A percentile compares a stretch with the other conserved stretches of the same genome.
These are phyloP conservation scores for Phanerotoma sp. DNA, from an alignment of 2,888 invertebrate genomes.

Conservation along the genomic window DNA sequence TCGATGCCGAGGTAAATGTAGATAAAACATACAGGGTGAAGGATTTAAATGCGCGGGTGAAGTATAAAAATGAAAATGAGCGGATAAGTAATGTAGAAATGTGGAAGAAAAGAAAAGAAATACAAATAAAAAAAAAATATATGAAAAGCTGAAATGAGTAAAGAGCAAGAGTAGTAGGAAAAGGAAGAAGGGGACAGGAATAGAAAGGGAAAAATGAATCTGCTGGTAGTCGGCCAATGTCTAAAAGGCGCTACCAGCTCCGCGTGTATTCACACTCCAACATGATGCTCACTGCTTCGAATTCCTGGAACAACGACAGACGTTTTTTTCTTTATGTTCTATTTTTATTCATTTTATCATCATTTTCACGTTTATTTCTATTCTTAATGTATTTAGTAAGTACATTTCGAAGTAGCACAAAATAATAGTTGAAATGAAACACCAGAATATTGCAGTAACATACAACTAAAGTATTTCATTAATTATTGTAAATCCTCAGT, in stretches of 20 bases:
- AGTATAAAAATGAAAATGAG: background rate
- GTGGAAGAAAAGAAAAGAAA: background rate
- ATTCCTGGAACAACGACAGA: constrained; percentile 39
- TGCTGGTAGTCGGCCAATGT: constrained; percentile 43
- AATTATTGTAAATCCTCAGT: background rate
- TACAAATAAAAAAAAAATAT: background rate
- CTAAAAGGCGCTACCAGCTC: constrained; percentile 48
- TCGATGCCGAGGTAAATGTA: constrained; percentile 38
- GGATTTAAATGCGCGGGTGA: constrained; percentile 33
- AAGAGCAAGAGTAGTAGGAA: constrained; percentile 32
- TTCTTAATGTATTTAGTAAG: no score
- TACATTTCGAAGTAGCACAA: no score
- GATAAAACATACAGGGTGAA: constrained; percentile 40
- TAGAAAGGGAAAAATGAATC: constrained; percentile 34
- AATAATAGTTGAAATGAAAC: no score
- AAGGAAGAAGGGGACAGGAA: constrained; percentile 37
- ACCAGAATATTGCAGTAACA: no score
- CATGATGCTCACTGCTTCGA: constrained; percentile 46
- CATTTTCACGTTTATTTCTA: no score
- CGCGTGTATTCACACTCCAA: constrained; percentile 40
- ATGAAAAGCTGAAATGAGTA: constrained; percentile 15
- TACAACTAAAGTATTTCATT: no score
- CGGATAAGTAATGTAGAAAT: background rate
- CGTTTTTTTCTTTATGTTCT: constrained; percentile 4
- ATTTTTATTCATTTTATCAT: no score